Percentiles rank a stretch among this genome's conserved stretches.
Evolutionary conservation across 2,113 vertebrate species (phyloP).

Genomic region (Amazona vittata): DNA sequence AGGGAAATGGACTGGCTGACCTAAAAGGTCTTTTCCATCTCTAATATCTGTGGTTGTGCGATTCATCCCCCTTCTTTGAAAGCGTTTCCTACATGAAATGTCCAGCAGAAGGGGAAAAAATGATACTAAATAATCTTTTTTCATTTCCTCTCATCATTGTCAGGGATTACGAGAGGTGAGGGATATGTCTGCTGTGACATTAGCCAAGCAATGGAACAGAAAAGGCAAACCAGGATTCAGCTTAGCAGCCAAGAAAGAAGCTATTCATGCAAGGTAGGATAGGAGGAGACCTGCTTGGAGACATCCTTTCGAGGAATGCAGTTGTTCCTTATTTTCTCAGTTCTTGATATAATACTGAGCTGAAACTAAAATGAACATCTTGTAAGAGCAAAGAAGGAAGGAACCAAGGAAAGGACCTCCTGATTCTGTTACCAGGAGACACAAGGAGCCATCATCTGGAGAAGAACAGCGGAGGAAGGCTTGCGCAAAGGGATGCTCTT

Average conservation of each 20-base stretch:
- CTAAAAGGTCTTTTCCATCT: constrained; percentile 54
- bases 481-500: not conserved
- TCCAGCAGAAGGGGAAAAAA: not conserved
- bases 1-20: constrained; percentile 53
- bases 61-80: constrained; percentile 57
- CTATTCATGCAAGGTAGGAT: not conserved
- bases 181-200: constrained; percentile 1
- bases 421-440: not conserved
- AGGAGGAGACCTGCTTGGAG: not conserved
- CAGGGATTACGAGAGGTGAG: constrained; percentile 41
- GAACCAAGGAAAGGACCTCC: not conserved
- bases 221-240: constrained; percentile 20
- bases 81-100: not conserved
- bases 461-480: not conserved
- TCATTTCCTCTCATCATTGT: constrained; percentile 55
- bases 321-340: not conserved
- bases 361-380: not conserved
- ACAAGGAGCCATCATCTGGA: not conserved
- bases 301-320: not conserved
- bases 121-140: constrained; percentile 42
- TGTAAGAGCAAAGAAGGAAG: not conserved
- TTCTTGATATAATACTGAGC: not conserved
- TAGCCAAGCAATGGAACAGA: not conserved
- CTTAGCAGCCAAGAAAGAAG: not conserved
- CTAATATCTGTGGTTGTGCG: constrained; percentile 48